Base-by-base conservation (phyloP, 23 tunicate genomes). In the Halocynthia aurantium region DNA sequence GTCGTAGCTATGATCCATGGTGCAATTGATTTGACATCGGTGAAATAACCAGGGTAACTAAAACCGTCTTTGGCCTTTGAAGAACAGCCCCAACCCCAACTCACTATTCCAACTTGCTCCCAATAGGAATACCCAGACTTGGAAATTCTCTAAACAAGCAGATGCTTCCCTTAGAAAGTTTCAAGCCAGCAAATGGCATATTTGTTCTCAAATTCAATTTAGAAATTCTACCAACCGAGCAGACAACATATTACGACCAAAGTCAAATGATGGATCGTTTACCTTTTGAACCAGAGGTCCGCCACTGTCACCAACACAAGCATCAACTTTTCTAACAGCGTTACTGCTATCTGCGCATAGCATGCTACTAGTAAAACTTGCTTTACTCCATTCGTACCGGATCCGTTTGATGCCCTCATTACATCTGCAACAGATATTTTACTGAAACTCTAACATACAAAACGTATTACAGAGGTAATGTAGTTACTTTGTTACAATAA, bases 281-380 rank as follows among this genome's bases (percentile, higher is more conserved):
- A 82, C 86, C 80, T 75, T 61, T 60, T 61, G 80, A 10, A 82
- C 81, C 18, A 82, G 80, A 12, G 86, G 86, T 53, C 86, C 80
- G 0, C 86, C 86, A 56, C 80, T 74, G 60, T 82, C 86, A 10
- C 86, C 86, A 11, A 53, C 55, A 74, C 86, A 82, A 22, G 86
- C 77, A 61, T 74, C 86, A 8, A 61, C 62, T 7, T 61, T 50
- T 51, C 74, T 52, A 15, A 40, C 56, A 7, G 86, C 5, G 12
- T 20, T 54, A 52, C 53, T 72, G 63, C 80, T 61, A 6, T 18
- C 17, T 2, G 80, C 80, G 52, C 86, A 82, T 6, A 82, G 52
- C 86, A 82, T 82, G n/a, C 53, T 80, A 7, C 17, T 13, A 11
- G 83, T 80, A 61, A 67, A 67, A 21, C 44, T 44, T 1, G 70